A percentile compares a stretch with the other conserved stretches of the same genome.
These are phyloP conservation scores for Spinibarbus caldwelli DNA, from an alignment of 2,797 vertebrate species.

Conservation along the genomic window DNA sequence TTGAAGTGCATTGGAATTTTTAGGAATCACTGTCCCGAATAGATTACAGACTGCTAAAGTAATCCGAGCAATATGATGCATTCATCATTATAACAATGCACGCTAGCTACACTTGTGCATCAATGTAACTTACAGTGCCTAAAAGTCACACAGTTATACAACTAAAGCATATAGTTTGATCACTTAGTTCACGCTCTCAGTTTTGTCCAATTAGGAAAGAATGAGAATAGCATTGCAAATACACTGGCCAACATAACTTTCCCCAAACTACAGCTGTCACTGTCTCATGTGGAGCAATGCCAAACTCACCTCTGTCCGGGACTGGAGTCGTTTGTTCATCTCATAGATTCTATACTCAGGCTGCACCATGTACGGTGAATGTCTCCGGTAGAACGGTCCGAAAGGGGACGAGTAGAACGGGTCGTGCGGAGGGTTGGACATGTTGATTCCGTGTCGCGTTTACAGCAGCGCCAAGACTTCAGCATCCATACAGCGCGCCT, in stretches of 20 bases:
- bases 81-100: neutral
- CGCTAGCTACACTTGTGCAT: neutral
- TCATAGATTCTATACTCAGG: slow-evolving; percentile 99
- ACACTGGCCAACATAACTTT: neutral
- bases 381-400: slow-evolving; percentile 99
- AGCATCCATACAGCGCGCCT: slow-evolving; percentile 87
- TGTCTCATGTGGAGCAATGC: slow-evolving; percentile 17
- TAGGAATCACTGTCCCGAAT: neutral
- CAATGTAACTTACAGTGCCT: slow-evolving; percentile 1
- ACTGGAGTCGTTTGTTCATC: slow-evolving; percentile 99
- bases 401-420: slow-evolving; percentile 99
- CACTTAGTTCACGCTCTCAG: neutral
- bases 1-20: slow-evolving; percentile 21
- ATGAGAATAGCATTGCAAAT: neutral
- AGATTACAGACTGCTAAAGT: neutral
- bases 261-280: slow-evolving; percentile 43
- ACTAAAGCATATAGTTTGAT: neutral
- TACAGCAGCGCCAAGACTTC: slow-evolving; percentile 72
- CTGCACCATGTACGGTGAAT: slow-evolving; percentile 98
- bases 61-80: neutral
- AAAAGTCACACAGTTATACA: neutral
- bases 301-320: slow-evolving; percentile 95
- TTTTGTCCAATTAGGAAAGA: neutral
- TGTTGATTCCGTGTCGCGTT: slow-evolving; percentile 81
- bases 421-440: slow-evolving; percentile 98